phyloP scores from a whole-genome alignment of 1,140 invertebrate genomes.

The Microplitis mediator region DNA sequence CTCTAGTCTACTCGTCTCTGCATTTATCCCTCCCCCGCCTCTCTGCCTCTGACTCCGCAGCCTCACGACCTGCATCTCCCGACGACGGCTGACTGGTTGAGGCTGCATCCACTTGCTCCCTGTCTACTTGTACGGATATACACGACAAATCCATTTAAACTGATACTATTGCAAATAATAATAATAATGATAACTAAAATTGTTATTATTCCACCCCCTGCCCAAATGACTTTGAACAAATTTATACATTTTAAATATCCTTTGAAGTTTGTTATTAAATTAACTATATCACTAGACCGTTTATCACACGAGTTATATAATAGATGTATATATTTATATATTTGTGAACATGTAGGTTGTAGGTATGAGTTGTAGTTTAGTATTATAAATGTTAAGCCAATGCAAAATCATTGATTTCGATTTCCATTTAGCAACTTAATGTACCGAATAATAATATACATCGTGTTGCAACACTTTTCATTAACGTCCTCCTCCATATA shows the following conservation, averaged over 20 bases:
- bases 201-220: neutral
- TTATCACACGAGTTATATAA: neutral
- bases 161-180: neutral
- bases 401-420: slow-evolving; percentile 54
- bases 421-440: slow-evolving; percentile 61
- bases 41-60: neutral
- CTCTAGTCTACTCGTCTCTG: slow-evolving; percentile 15
- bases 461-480: slow-evolving; percentile 53
- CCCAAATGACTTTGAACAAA: neutral
- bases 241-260: neutral
- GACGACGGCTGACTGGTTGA: neutral
- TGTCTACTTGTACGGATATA: neutral
- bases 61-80: neutral
- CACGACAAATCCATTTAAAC: neutral
- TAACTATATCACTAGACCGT: slow-evolving; percentile 18
- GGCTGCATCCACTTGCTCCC: neutral
- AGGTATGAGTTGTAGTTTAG: no score
- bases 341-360: neutral
- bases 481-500: slow-evolving; percentile 36
- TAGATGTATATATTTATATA: neutral
- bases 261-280: slow-evolving; percentile 26
- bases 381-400: slow-evolving; percentile 13
- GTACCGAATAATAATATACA: slow-evolving; percentile 57
- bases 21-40: neutral
- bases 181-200: neutral